phyloP scores from a whole-genome alignment of 2,888 invertebrate species.

The Cheilosia urbana region DNA sequence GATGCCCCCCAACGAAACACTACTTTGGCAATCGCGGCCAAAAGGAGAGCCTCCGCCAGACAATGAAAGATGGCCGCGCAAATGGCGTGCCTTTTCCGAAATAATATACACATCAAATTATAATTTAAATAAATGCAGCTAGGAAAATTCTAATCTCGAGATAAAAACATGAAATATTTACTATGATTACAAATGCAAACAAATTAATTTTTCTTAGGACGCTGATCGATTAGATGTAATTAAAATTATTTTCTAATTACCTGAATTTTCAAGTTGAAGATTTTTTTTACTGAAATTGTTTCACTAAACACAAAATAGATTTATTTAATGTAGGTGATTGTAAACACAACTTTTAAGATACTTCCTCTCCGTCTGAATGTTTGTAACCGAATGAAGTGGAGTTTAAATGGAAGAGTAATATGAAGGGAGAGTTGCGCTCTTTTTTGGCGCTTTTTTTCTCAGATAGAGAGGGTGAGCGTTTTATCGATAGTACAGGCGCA shows the following conservation, averaged over 20 bases:
- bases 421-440: constrained; percentile 69
- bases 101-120: constrained; percentile 46
- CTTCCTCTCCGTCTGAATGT: constrained; percentile 60
- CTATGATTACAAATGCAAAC: not conserved
- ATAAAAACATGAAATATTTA: constrained; percentile 4
- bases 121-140: constrained; percentile 22
- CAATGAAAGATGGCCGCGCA: constrained; percentile 75
- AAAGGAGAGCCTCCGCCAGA: constrained; percentile 63
- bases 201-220: not conserved
- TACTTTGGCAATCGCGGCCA: constrained; percentile 40
- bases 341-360: constrained; percentile 50
- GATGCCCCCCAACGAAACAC: constrained; percentile 13
- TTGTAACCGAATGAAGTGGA: constrained; percentile 67
- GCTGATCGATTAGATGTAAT: not conserved
- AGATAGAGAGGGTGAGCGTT: constrained; percentile 14
- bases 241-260: constrained; percentile 38
- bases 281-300: constrained; percentile 50
- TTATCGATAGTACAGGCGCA: constrained; percentile 17
- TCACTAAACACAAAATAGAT: constrained; percentile 57
- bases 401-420: constrained; percentile 61
- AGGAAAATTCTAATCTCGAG: constrained; percentile 21
- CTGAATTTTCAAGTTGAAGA: constrained; percentile 38
- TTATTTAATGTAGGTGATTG: constrained; percentile 37
- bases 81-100: constrained; percentile 70
- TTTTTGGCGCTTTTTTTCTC: constrained; percentile 66